These are phyloP conservation scores for Phocoena phocoena DNA, from an alignment of 2,113 vertebrate species.

Conservation along the genomic window DNA sequence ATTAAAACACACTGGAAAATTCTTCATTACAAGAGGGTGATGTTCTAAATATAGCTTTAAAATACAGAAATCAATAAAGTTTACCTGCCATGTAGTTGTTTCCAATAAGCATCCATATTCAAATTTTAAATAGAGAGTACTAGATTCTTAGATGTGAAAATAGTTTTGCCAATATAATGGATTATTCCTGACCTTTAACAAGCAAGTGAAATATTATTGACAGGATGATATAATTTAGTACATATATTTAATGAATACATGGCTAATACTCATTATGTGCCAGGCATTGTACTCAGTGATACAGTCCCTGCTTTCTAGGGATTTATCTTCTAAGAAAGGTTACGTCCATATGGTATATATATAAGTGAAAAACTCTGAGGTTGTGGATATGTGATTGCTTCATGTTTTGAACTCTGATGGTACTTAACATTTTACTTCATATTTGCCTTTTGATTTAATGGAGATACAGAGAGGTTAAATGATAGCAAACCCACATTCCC, in stretches of 20 bases:
- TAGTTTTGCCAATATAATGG: not conserved
- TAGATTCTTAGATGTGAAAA: not conserved
- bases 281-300: not conserved
- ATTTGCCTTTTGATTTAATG: slow-evolving; percentile 27
- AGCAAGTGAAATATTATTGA: not conserved
- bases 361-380: not conserved
- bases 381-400: not conserved
- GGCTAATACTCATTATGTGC: not conserved
- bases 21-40: not conserved
- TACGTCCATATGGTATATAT: not conserved
- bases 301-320: not conserved
- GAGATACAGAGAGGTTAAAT: not conserved
- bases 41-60: not conserved
- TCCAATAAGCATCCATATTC: not conserved
- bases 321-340: not conserved
- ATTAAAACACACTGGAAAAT: not conserved
- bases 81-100: not conserved
- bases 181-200: not conserved
- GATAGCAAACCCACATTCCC: not conserved
- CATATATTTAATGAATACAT: not conserved
- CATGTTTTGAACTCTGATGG: not conserved
- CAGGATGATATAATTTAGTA: not conserved
- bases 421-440: not conserved
- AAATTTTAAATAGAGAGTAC: not conserved
- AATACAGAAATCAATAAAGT: slow-evolving; percentile 10